Base-by-base conservation (phyloP, 1,140 invertebrate species). In the Frieseomelitta varia region DNA sequence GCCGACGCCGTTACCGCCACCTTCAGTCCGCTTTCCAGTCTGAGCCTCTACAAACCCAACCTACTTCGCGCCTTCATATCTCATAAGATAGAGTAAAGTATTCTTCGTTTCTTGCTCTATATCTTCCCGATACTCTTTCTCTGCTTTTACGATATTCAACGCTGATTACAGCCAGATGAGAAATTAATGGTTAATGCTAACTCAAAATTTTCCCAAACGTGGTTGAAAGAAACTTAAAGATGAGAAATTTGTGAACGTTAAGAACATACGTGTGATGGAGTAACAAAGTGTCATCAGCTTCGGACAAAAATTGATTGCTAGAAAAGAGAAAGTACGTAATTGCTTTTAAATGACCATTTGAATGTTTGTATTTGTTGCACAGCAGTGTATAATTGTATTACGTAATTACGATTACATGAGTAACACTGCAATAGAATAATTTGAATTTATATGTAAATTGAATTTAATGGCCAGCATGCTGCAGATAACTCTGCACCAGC, bases 361-460 rank as follows among this genome's bases (percentile, higher is more conserved):
- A 47, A 47, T 8, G 21, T 71, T 72, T 68, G 55, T 67, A 12
- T 55, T 74, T 75, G 79, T 82, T 71, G 69, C 83, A 81, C 27
- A 34, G 17, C 34, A 11, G 8, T 61, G 89, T 91, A 85, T 85
- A 87, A 92, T 91, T 91, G 87, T 88, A 84, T 91, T 80, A 79
- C 75, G 72, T 85, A 92, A 92, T 92, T 90, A 91, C 90, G 86
- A 92, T 92, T 84, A 86, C 84, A 34, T 76, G 72, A 85, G 63
- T 80, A 83, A 87, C 86, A 84, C 72, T 88, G 90, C 87, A 84
- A 92, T 92, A 91, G 88, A 92, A 92, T 92, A 92, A 93, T 93
- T 93, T 87, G 88, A 92, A 93, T 93, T 93, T 93, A 92, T 92
- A 92, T 93, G 92, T 92, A 92, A 93, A 93, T 93, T 91, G 90